Percentiles rank a stretch among this genome's conserved stretches.
Conservation (phyloP, 2,797 vertebrate genomes). For the Karalla daura region DNA sequence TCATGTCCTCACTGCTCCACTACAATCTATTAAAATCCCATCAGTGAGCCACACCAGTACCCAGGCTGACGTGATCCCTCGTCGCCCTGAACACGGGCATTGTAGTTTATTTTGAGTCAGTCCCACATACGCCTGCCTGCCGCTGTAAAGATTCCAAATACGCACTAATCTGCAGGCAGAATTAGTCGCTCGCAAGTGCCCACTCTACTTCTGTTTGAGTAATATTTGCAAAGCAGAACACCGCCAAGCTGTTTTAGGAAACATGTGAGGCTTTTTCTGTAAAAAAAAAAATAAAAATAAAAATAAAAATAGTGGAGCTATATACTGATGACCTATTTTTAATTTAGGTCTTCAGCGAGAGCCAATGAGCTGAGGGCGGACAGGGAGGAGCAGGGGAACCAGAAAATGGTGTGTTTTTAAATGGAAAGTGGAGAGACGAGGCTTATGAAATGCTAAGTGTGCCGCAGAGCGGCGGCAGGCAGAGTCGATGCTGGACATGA, state of each 20-base stretch:
- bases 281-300: too few relatives aligned
- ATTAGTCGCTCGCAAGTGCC: background rate
- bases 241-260: background rate
- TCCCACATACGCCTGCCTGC: background rate
- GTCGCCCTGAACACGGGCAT: background rate
- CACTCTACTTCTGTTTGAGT: background rate
- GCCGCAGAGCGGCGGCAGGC: too few relatives aligned
- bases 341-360: background rate
- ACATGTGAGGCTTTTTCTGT: background rate
- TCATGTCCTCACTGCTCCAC: background rate
- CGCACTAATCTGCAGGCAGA: background rate
- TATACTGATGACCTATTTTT: background rate
- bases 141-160: conserved; percentile 3
- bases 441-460: too few relatives aligned
- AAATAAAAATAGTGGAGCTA: too few relatives aligned
- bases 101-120: background rate
- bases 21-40: background rate
- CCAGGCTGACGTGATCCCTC: background rate
- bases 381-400: background rate
- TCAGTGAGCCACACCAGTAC: background rate
- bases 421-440: too few relatives aligned
- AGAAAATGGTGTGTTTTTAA: background rate
- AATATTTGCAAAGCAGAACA: background rate
- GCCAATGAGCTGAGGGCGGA: background rate
- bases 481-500: background rate